phyloP scores from a whole-genome alignment of 2,797 vertebrate species.

The Sebastolobus alascanus region DNA sequence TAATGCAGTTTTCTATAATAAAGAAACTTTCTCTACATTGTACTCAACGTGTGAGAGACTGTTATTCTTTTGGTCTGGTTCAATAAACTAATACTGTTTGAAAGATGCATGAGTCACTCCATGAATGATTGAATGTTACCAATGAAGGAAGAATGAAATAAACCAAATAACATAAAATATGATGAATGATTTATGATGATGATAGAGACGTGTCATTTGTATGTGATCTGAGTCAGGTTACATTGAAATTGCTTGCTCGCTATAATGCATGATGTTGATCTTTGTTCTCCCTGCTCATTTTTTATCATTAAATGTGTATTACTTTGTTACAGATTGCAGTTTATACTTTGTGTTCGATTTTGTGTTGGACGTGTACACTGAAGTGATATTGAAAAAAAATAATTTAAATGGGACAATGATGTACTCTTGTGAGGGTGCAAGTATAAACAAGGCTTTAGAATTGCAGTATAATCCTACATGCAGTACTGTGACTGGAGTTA shows the following conservation, averaged over 20 bases:
- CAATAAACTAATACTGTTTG: neutral
- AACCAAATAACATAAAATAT: conserved; percentile 4
- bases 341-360: neutral
- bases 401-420: too few species aligned
- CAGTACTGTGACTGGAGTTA: neutral
- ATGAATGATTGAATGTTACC: conserved; percentile 8
- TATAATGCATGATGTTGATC: neutral
- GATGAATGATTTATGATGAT: neutral
- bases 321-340: neutral
- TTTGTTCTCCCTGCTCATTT: neutral
- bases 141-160: neutral
- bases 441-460: too few species aligned
- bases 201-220: neutral
- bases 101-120: neutral
- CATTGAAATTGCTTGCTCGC: neutral
- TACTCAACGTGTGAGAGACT: neutral
- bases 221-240: neutral
- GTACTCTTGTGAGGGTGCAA: neutral
- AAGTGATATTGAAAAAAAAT: neutral
- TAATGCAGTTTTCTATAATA: neutral
- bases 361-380: neutral
- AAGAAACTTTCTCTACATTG: neutral
- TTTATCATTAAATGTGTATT: neutral
- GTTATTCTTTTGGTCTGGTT: neutral
- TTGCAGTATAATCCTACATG: neutral